Conservation (phyloP, 1,140 invertebrate genomes). For the Achatina immaculata region DNA sequence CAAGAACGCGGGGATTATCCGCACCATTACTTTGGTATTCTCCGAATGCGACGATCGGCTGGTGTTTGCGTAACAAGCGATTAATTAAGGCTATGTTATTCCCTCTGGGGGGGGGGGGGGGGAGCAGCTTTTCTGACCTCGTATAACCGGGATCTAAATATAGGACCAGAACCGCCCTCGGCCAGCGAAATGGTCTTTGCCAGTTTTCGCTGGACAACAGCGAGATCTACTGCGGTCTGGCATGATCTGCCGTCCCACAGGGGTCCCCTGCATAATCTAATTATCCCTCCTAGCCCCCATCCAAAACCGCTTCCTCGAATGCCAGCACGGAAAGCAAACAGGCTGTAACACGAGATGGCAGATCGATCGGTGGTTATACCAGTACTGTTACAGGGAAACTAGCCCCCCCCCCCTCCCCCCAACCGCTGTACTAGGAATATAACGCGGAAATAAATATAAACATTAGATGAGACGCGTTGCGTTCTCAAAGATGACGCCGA, state of each 20-base stretch:
- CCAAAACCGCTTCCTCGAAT: not conserved
- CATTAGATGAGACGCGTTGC: too few relatives aligned
- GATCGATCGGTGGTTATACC: not conserved
- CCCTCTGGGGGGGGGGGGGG: too few relatives aligned
- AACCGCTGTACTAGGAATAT: too few relatives aligned
- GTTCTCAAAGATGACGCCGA: too few relatives aligned
- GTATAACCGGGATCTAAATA: not conserved
- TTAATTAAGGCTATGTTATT: not conserved
- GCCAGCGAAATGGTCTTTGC: not conserved
- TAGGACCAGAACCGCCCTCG: not conserved
- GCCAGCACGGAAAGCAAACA: not conserved
- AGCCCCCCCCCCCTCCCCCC: too few relatives aligned
- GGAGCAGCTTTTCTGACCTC: not conserved
- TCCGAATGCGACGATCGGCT: too few relatives aligned
- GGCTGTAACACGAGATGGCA: not conserved
- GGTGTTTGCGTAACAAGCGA: too few relatives aligned
- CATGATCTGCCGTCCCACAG: not conserved
- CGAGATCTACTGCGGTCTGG: not conserved
- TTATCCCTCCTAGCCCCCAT: not conserved
- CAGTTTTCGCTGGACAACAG: not conserved
- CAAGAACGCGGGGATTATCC: too few relatives aligned
- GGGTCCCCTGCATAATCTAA: not conserved
- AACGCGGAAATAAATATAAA: too few relatives aligned
- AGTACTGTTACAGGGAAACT: too few relatives aligned
- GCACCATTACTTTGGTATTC: too few relatives aligned